phyloP scores from a whole-genome alignment of 1,140 invertebrate genomes.

The Drusus annulatus region DNA sequence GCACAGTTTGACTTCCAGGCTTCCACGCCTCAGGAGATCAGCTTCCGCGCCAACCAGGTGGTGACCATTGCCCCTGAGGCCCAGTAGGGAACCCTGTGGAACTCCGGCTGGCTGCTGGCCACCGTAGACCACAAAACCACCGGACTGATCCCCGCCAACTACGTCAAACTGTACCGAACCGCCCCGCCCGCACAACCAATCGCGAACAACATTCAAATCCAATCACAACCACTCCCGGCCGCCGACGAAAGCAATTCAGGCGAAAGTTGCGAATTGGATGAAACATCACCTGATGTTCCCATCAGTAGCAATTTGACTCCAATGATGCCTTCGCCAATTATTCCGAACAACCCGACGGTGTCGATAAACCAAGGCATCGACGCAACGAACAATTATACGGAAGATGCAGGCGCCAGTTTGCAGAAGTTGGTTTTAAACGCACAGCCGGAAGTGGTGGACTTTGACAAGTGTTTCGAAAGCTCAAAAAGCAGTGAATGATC shows the following conservation, averaged over 20 bases:
- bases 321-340: too few species aligned
- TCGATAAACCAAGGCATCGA: background rate
- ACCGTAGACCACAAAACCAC: constrained; percentile 78
- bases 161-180: constrained; percentile 75
- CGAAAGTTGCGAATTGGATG: background rate
- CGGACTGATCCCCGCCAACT: constrained; percentile 87
- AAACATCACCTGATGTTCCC: background rate
- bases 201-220: too few species aligned
- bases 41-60: constrained; percentile 82
- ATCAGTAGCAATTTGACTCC: background rate
- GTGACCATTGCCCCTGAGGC: constrained; percentile 87
- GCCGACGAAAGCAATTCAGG: background rate
- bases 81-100: constrained; percentile 79
- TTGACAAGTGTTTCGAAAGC: constrained; percentile 28
- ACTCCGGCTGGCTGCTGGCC: constrained; percentile 84
- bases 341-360: too few species aligned
- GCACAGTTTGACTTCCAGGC: constrained; percentile 85
- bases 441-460: constrained; percentile 24
- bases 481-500: constrained; percentile 18
- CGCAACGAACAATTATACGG: background rate
- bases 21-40: constrained; percentile 82
- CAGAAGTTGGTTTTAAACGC: constrained; percentile 6
- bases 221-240: too few species aligned
- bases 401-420: background rate
- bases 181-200: background rate